phyloP scores from a whole-genome alignment of 1,140 invertebrate genomes.

The Zaprionus ghesquierei region DNA sequence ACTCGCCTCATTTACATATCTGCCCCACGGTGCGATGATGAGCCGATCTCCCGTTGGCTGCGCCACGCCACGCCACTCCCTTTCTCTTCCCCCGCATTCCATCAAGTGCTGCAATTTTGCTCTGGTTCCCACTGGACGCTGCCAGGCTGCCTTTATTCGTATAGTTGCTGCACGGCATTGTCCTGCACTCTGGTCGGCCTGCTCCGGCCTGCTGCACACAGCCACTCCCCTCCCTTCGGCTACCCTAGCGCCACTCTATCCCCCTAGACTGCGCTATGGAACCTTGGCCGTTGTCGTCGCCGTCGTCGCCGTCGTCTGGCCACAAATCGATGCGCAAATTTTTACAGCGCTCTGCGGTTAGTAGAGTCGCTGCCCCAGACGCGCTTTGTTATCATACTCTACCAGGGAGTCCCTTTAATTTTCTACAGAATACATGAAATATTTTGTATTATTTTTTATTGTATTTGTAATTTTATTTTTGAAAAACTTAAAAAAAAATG shows the following conservation, averaged over 20 bases:
- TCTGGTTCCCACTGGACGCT: conserved; percentile 30
- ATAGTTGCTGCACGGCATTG: conserved; percentile 39
- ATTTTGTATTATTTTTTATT: too few species aligned
- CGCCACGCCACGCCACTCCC: neutral
- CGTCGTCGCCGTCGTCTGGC: conserved; percentile 56
- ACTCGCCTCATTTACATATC: conserved; percentile 64
- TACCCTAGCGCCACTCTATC: neutral
- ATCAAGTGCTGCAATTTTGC: neutral
- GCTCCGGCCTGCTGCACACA: neutral
- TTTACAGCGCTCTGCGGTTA: conserved; percentile 72
- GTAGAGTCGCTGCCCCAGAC: conserved; percentile 33
- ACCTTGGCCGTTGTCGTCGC: conserved; percentile 43
- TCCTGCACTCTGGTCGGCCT: conserved; percentile 3
- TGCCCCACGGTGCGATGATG: conserved; percentile 59
- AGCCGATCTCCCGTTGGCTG: conserved; percentile 17
- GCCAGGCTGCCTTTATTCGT: conserved; percentile 16
- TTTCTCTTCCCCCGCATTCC: neutral
- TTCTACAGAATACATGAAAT: too few species aligned
- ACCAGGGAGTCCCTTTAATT: neutral
- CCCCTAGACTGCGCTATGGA: conserved; percentile 10
- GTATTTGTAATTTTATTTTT: too few species aligned
- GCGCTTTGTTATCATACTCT: conserved; percentile 22
- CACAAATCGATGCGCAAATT: conserved; percentile 78
- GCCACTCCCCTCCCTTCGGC: neutral
- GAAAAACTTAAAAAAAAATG: too few species aligned